A percentile compares a stretch with the other conserved stretches of the same genome.
Evolutionary conservation across 2,888 invertebrate genomes (phyloP).

Genomic region (Drosophila koepferae): DNA sequence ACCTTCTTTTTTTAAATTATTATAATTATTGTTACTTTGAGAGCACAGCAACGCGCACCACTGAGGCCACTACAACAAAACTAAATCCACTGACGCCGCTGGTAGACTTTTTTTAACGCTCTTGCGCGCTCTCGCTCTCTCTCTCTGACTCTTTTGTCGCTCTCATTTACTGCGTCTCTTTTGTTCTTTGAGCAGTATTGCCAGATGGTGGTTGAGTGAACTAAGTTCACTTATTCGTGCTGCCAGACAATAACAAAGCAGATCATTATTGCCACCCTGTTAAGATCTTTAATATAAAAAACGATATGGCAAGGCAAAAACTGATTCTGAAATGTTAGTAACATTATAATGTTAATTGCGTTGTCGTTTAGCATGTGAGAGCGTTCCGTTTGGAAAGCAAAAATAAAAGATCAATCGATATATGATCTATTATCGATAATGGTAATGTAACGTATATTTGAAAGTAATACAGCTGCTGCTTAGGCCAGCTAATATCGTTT

Average conservation of each 20-base stretch:
- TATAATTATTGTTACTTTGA: conserved; percentile 46
- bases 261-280: conserved; percentile 51
- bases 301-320: conserved; percentile 35
- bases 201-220: conserved; percentile 37
- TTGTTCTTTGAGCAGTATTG: conserved; percentile 59
- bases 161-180: conserved; percentile 47
- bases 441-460: conserved; percentile 29
- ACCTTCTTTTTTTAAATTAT: conserved; percentile 44
- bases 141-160: conserved; percentile 30
- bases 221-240: conserved; percentile 37
- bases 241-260: conserved; percentile 48
- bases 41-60: conserved; percentile 60
- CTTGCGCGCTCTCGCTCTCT: conserved; percentile 41
- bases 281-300: conserved; percentile 19
- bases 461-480: conserved; percentile 35
- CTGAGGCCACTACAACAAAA: conserved; percentile 62
- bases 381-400: too few species aligned
- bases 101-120: conserved; percentile 55
- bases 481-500: conserved; percentile 54
- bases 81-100: conserved; percentile 83
- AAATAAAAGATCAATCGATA: conserved; percentile 11
- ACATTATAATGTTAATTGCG: not conserved
- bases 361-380: not conserved
- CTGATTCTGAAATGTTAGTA: not conserved
- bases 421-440: conserved; percentile 6